Evolutionary conservation across 2,888 invertebrate genomes (phyloP).

Genomic region (Clostera curtula): DNA sequence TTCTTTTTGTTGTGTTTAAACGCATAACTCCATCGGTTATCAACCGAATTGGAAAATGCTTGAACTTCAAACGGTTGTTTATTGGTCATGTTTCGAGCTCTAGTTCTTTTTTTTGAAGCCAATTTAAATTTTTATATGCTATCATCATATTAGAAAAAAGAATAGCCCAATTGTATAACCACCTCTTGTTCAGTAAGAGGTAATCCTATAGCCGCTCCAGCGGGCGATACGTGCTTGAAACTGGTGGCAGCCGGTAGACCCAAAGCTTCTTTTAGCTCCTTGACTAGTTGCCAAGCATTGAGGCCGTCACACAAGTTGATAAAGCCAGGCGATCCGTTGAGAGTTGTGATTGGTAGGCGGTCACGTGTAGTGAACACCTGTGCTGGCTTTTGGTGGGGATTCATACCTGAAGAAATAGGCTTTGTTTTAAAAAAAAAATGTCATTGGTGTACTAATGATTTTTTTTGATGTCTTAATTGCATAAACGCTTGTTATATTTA

Average conservation of each 20-base stretch:
- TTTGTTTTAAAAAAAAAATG: too few species aligned
- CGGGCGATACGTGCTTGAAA: constrained; percentile 99
- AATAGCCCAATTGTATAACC: constrained; percentile 7
- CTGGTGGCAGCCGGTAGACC: constrained; percentile 94
- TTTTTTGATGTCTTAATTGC: too few species aligned
- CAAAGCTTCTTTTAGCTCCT: constrained; percentile 86
- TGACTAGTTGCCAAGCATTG: constrained; percentile 97
- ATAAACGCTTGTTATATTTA: too few species aligned
- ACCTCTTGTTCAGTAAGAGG: constrained; percentile 83
- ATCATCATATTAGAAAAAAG: too few species aligned
- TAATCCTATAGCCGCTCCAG: constrained; percentile 94
- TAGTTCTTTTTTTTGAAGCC: too few species aligned
- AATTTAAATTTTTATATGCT: too few species aligned
- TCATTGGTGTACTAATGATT: too few species aligned
- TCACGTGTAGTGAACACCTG: constrained; percentile 89
- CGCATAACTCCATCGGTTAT: too few species aligned
- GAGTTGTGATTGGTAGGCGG: constrained; percentile 87
- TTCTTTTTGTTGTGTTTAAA: too few species aligned
- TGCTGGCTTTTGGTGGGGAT: constrained; percentile 98
- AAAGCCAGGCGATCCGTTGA: constrained; percentile 97
- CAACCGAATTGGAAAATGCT: too few species aligned
- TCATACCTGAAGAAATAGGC: constrained; percentile 89
- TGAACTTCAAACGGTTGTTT: too few species aligned
- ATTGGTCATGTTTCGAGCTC: too few species aligned
- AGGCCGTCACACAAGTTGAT: constrained; percentile 98